Base-by-base conservation (phyloP, 2,113 vertebrate genomes). In the Xiphophorus hellerii region DNA sequence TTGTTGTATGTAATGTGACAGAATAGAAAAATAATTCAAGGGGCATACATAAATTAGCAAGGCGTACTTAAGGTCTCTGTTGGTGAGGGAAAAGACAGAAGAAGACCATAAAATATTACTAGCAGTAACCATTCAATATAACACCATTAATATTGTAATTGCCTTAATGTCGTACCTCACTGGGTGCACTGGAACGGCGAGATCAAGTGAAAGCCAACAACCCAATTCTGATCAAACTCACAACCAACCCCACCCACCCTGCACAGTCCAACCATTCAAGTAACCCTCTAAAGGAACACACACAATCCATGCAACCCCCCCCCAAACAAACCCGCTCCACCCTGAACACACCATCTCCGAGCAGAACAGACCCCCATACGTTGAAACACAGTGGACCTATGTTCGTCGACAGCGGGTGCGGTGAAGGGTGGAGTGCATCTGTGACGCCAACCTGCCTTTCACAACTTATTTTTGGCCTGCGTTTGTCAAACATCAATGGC, bases 381-480 rank as follows among this genome's bases (percentile, higher is more conserved):
- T 82, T 71, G 63, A 78, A 70, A 77, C 90, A 92, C 73, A 91
- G 83, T 78, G 73, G 81, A 69, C 62, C 89, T 90, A 84, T 92
- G 88, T 89, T 71, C 71, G 67, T 68, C 54, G 77, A 71, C 22
- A 8, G 48, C 72, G 89, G 92, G 90, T 88, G 93, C 84, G 89
- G 92, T 84, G 81, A 29, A 77, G 87, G 84, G 85, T 79, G 84
- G 80, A 83, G 89, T 77, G 79, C 73, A 90, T 85, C 51, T 44
- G 81, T 88, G 86, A 90, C 83, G 89, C 88, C 88, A 92, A 65
- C 77, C 78, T 74, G 77, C 84, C 88, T 78, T 89, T 89, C 83
- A 84, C 51, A 48, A 76, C 86, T 92, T 93, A 91, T 92, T 94
- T 93, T 88, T 27, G 83, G 66, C 20, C 8, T 39, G 30, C 66